Evolutionary conservation across 1,140 invertebrate species (phyloP), one percentile per base, ranked within the genome.

Genomic region (Drosophila neocordata): DNA sequence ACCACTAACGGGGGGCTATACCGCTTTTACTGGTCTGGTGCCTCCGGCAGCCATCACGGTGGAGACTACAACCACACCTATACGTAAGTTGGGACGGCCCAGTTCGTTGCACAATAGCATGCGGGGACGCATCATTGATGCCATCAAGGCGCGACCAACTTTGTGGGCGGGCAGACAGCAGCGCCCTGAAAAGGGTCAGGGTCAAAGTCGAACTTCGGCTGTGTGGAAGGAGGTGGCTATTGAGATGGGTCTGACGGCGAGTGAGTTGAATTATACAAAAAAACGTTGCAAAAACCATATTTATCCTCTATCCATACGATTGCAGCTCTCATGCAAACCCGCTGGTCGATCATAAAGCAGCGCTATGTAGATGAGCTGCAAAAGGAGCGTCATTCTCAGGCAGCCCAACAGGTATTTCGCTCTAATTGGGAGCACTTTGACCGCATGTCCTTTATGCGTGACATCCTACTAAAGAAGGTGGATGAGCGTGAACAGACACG

Each of bases 341-440:
- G 89, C 48, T 90, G 89, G 89, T 90, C 89, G 8, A 90, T 90
- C 51, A 90, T 90, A 35, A 90, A 90, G 55, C 89, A 90, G 52
- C 79, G 89, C 0, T 90, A 90, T 15, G 89, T 90, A 20, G 89
- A 91, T n/a, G 89, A 91, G 48, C 51, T 91, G 55, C 89, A 91
- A 27, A 91, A 90, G 63, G 89, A 91, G 67, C 82, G 89, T 1
- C 89, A 91, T 41, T 71, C 89, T 0, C 89, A 79, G 24, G 84
- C 81, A 8, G 61, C 65, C 1, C 82, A 91, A 13, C 85, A 90
- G 37, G 65, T 59, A 12, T 91, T 90, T 38, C 82, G 84, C 5
- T 90, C 89, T 27, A 89, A 85, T 11, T 91, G 89, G 89, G 89
- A 91, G 56, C 89, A 91, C 70, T 90, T 91, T 11, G 89, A 90